Evolutionary conservation across 2,888 invertebrate species (phyloP), one percentile per base, ranked within the genome.

Genomic region (Agrilus cyanescens): DNA sequence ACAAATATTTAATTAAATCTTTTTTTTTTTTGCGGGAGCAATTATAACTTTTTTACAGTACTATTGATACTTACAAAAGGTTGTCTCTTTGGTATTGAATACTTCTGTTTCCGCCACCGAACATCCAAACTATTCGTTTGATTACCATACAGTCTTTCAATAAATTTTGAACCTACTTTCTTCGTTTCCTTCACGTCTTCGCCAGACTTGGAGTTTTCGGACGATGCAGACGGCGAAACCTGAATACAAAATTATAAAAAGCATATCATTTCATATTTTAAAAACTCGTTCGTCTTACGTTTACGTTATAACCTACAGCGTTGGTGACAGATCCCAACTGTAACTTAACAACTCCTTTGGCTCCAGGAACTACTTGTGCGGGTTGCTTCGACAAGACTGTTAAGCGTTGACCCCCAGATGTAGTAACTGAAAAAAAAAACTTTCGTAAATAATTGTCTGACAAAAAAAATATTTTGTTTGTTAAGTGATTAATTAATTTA

Each of bases 321-420:
- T 57, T 53, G 13, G 60, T 56, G 4, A 65, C 59, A 13, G 66
- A 65, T 43, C 58, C 62, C 40, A 61, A 51, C 54, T 64, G 71
- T 59, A 62, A 66, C 51, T 65, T 65, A 25, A 65, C 61, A 41
- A 60, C 59, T 13, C 63, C 62, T 52, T 64, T 66, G 7, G 50
- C 40, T 14, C 52, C 49, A 25, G 41, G 49, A 13, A 58, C 49
- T 6, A 61, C 55, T 18, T 65, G 62, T 13, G 69, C 59, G 12
- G 74, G 58, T 37, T 71, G 67, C 57, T 72, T 73, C 0, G 74
- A 69, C 25, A 76, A 51, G 40, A 76, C 70, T 7, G 78, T 76
- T 36, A 80, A 58, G 41, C 77, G 70, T 51, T 77, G 77, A 6
- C 76, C 77, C 58, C 67, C 67, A 2, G 69, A 60, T 8, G 72